Percentiles rank a stretch among this genome's conserved stretches.
Conservation (phyloP, 2,113 vertebrate species). For the Nyctereutes procyonoides region DNA sequence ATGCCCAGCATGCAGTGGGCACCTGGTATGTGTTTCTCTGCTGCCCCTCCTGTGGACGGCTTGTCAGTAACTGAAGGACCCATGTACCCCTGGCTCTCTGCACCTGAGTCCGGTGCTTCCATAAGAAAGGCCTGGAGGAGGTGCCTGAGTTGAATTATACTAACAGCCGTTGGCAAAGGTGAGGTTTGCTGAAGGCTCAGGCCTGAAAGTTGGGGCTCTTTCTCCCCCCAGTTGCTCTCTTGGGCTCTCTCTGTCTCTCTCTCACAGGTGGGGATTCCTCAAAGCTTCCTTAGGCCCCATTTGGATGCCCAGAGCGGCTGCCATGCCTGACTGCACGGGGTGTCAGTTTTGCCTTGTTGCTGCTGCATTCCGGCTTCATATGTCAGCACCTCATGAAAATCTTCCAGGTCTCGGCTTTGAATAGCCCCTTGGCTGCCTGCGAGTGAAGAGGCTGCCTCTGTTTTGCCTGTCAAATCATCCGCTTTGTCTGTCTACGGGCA, state of each 20-base stretch:
- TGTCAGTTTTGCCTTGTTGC: constrained; percentile 75
- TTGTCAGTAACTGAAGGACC: background rate
- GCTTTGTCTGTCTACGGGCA: constrained; percentile 76
- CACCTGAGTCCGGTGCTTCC: background rate
- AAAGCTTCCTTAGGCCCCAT: constrained; percentile 66
- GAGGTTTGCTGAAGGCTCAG: constrained; percentile 23
- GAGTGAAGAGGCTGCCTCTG: constrained; percentile 74
- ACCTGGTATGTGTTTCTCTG: background rate
- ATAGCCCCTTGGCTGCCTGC: constrained; percentile 82
- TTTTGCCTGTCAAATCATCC: constrained; percentile 86
- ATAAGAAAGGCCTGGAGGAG: background rate
- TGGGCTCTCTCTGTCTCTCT: background rate
- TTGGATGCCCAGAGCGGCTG: constrained; percentile 57
- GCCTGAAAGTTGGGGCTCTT: constrained; percentile 20
- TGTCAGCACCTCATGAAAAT: constrained; percentile 86
- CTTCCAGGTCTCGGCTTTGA: constrained; percentile 81
- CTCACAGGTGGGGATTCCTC: constrained; percentile 53
- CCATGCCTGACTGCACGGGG: constrained; percentile 73
- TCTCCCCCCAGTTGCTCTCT: background rate
- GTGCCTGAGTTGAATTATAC: background rate
- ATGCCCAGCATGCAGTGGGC: no score
- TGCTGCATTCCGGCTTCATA: constrained; percentile 56
- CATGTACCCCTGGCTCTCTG: background rate
- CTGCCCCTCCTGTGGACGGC: background rate
- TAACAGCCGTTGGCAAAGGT: background rate